Evolutionary conservation across 2,113 vertebrate species (phyloP), one percentile per base, ranked within the genome.

Genomic region (Planiliza haematocheilus): DNA sequence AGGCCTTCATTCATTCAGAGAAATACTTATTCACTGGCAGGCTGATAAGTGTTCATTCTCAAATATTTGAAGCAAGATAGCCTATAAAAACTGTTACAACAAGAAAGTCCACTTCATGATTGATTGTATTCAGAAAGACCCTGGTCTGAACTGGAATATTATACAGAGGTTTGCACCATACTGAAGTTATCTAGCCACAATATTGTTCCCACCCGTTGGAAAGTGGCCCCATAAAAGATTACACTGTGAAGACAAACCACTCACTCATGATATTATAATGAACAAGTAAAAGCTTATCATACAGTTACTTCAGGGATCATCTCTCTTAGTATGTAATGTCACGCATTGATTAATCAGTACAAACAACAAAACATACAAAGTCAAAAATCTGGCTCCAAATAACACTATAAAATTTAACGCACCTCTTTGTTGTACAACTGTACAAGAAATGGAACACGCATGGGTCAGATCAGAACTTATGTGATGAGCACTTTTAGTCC

Each of bases 361-460:
- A 78, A 73, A 70, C 64, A 50, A 53, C 34, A 63, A 59, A 65
- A 83, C 59, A 67, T 82, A 80, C 81, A 81, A 76, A 76, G 62
- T 75, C 51, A 62, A 74, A 69, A 72, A 48, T 51, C 11, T 45
- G 45, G 24, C 48, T 72, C 61, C n/a, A 69, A 66, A 11, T 48
- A 62, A 56, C 11, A 66, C 17, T 80, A 69, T 12, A 75, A 81
- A 78, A 65, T 4, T 9, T 7, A 55, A 74, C 65, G 79, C 85
- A 81, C 77, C 80, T 74, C 81, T 81, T 81, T 14, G 42, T 67
- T 30, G 38, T 66, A 61, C 12, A 24, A 43, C 17, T 59, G 67
- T 39, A 66, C 58, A 43, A 50, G 20, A 64, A 8, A 7, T 30
- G 63, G 45, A 21, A 51, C 11, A 4, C 61, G 10, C 42, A 57